Percentiles rank a stretch among this genome's conserved stretches.
Conservation (phyloP, 2,888 invertebrate genomes). For the Metellina segmentata region DNA sequence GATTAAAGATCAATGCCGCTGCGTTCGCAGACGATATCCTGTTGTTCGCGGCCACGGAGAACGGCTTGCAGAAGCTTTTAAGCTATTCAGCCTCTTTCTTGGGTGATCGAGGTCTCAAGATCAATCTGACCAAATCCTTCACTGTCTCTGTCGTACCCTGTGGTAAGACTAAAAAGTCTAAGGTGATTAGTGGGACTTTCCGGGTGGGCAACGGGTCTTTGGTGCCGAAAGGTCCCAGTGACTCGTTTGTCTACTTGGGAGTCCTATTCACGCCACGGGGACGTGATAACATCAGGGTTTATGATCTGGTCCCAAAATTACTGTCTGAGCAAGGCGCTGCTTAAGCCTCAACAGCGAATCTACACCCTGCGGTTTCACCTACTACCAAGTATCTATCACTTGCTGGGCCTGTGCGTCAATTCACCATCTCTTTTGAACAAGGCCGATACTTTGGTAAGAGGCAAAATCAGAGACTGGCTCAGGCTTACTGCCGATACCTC, state of each 20-base stretch:
- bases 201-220: too few species aligned
- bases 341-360: too few species aligned
- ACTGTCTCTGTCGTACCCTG: background rate
- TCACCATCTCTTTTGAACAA: background rate
- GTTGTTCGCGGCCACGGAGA: background rate
- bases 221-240: too few species aligned
- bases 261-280: too few species aligned
- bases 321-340: too few species aligned
- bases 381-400: too few species aligned
- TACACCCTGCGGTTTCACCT: too few species aligned
- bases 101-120: background rate
- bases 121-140: background rate
- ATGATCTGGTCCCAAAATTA: too few species aligned
- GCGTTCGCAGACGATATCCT: constrained; percentile 8
- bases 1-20: background rate
- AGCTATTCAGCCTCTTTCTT: background rate
- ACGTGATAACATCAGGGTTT: too few species aligned
- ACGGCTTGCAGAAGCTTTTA: background rate
- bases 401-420: too few species aligned
- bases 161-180: background rate
- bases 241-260: too few species aligned
- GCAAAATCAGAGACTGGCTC: background rate
- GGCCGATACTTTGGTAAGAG: background rate
- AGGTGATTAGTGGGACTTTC: background rate
- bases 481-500: background rate